Conservation (phyloP, 2,888 invertebrate species). For the Polymixis lichenea region DNA sequence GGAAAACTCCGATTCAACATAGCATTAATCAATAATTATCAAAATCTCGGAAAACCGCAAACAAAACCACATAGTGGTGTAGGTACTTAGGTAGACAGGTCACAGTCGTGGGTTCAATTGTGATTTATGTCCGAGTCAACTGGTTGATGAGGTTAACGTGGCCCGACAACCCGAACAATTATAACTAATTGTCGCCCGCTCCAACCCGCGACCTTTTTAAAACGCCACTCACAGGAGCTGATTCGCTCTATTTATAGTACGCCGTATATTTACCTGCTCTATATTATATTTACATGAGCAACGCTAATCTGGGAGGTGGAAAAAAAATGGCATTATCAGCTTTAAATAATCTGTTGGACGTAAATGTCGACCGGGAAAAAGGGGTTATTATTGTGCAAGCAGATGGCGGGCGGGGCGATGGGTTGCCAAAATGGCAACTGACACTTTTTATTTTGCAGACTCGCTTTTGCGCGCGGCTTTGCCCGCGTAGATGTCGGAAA, state of each 20-base stretch:
- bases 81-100: constrained; percentile 10
- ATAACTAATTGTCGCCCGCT: constrained; percentile 66
- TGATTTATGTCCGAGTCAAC: constrained; percentile 69
- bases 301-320: constrained; percentile 42
- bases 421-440: constrained; percentile 5
- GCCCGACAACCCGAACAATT: constrained; percentile 69
- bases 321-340: constrained; percentile 42
- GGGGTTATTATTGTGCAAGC: constrained; percentile 36
- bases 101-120: constrained; percentile 53
- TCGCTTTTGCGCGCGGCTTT: background rate
- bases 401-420: constrained; percentile 16
- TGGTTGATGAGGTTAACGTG: constrained; percentile 68
- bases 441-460: constrained; percentile 15
- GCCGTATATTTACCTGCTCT: constrained; percentile 59
- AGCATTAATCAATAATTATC: constrained; percentile 33
- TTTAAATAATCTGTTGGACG: constrained; percentile 49
- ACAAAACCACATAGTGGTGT: constrained; percentile 12
- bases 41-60: constrained; percentile 34
- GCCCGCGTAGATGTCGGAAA: background rate
- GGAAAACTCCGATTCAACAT: constrained; percentile 31
- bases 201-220: constrained; percentile 63
- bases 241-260: constrained; percentile 63
- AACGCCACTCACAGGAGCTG: constrained; percentile 55
- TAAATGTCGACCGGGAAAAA: constrained; percentile 36
- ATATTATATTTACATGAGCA: constrained; percentile 49